phyloP scores from a whole-genome alignment of 2,113 vertebrate species.

The Hyla sarda region DNA sequence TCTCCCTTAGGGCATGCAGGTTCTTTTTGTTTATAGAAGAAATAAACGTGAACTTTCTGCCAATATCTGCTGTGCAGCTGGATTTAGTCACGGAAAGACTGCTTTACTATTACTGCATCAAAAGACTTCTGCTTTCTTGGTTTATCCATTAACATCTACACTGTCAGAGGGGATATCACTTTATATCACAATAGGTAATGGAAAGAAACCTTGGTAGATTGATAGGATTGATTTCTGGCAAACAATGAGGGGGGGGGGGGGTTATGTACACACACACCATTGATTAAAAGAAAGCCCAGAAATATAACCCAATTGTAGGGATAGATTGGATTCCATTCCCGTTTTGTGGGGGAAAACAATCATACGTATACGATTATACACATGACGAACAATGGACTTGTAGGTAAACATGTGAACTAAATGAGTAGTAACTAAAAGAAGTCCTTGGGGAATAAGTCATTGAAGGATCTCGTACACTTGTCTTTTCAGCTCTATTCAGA shows the following conservation, averaged over 20 bases:
- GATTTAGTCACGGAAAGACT: neutral
- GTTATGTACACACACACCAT: neutral
- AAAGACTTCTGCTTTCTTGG: neutral
- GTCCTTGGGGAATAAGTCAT: too few species aligned
- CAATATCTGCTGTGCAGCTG: constrained; percentile 17
- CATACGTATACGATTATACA: too few species aligned
- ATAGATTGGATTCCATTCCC: too few species aligned
- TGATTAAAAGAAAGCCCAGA: neutral
- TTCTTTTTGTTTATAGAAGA: neutral
- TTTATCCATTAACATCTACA: neutral
- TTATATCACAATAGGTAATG: neutral
- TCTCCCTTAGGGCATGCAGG: neutral
- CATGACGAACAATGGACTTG: too few species aligned
- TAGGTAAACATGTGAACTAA: too few species aligned
- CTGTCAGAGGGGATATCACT: neutral
- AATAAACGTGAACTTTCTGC: neutral
- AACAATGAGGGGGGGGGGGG: neutral
- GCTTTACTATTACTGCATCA: neutral
- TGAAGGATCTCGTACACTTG: too few species aligned
- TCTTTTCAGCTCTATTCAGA: too few species aligned
- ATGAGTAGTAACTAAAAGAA: too few species aligned
- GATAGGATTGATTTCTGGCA: neutral
- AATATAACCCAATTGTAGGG: too few species aligned
- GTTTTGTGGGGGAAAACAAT: too few species aligned
- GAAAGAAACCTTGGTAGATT: neutral